Conservation (phyloP, 2,888 invertebrate species). For the Plebejus anna region DNA sequence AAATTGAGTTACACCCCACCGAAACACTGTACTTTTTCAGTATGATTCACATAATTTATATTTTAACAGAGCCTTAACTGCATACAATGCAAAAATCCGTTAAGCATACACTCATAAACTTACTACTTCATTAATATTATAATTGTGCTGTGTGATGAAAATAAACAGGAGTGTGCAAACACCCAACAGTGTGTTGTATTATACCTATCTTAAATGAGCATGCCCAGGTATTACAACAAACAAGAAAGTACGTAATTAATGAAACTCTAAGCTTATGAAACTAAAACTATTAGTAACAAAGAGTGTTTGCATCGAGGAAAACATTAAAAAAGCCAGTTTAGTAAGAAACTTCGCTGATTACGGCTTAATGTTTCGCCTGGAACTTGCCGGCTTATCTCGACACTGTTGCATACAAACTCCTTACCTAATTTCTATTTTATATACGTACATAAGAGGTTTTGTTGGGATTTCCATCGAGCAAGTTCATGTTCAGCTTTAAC, state of each 20-base stretch:
- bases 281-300: slow-evolving; percentile 26
- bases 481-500: neutral
- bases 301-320: slow-evolving; percentile 21
- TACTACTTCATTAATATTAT: no score
- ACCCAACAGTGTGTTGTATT: neutral
- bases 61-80: no score
- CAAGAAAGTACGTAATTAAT: slow-evolving; percentile 19
- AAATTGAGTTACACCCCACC: no score
- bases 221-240: slow-evolving; percentile 8
- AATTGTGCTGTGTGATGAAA: no score
- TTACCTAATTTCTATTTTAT: slow-evolving; percentile 32
- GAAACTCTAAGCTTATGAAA: slow-evolving; percentile 18
- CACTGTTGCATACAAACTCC: slow-evolving; percentile 32
- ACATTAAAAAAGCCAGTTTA: slow-evolving; percentile 28
- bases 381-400: slow-evolving; percentile 30
- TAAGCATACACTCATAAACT: no score
- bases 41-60: no score
- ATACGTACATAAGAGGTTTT: slow-evolving; percentile 20
- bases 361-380: slow-evolving; percentile 26
- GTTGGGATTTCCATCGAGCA: neutral
- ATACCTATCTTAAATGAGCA: neutral
- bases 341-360: slow-evolving; percentile 27
- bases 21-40: no score
- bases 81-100: no score
- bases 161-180: no score